Evolutionary conservation across 2,888 invertebrate genomes (phyloP), one percentile per base, ranked within the genome.

Genomic region (Callyntrura sp.): DNA sequence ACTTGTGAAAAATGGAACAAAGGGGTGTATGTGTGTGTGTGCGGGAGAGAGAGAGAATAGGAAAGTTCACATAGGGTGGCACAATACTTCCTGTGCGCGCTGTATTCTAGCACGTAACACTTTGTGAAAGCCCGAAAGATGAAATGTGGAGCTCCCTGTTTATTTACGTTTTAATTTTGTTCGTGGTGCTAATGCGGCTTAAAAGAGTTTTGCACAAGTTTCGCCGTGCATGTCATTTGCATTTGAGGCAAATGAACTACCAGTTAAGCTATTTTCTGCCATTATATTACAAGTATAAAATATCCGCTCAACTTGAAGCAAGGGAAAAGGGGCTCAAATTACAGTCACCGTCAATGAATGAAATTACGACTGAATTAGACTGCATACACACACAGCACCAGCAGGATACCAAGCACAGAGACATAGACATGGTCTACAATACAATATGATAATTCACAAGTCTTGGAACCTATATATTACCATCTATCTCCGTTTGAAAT

Each of bases 1-100:
- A 62, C 62, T 62, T 62, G 2, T 62, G 62, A 62, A 62, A 62
- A 62, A 62, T 62, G 62, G 62, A 62, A 62, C 62, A 62, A 62
- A 62, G 4, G 25, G 23, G 62, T 25, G 25, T n/a, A 2, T 9
- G 23, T 25, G 20, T 6, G 20, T 60, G 11, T 20, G 3, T 17
- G n/a, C n/a, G n/a, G n/a, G n/a, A n/a, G n/a, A n/a, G n/a, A n/a
- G n/a, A n/a, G n/a, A n/a, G n/a, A n/a, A n/a, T n/a, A 35, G 35
- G 35, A 35, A 35, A 35, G 35, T 35, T 35, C 35, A 35, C 35
- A 35, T 35, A 35, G 6, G 35, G 35, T 35, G 35, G 6, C 35
- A 35, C 35, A 35, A 35, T 35, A 6, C 35, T 35, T 35, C 35
- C 35, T 35, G 35, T 35, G 6, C 6, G 2, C 35, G 2, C 35